Percentiles rank a stretch among this genome's conserved stretches.
Conservation (phyloP, 2,888 invertebrate genomes). For the Candidula unifasciata region DNA sequence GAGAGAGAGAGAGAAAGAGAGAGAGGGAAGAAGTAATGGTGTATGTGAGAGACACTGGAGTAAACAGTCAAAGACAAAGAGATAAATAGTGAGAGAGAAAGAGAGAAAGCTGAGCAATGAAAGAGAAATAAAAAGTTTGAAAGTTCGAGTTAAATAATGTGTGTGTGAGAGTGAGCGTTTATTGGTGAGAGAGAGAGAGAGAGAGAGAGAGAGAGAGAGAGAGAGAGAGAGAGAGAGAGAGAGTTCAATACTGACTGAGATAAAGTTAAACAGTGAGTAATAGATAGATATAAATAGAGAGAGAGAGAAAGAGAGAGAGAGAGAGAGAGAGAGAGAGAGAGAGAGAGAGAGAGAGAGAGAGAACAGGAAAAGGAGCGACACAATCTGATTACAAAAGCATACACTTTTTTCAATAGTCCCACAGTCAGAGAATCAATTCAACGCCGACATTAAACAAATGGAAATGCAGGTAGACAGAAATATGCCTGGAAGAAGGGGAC, state of each 20-base stretch:
- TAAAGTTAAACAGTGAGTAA: not conserved
- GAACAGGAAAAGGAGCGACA: too few species aligned
- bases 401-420: too few species aligned
- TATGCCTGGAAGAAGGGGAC: too few species aligned
- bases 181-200: not conserved
- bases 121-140: not conserved
- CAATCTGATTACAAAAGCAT: not conserved
- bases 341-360: not conserved
- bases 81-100: not conserved
- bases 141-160: not conserved
- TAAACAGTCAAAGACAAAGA: too few species aligned
- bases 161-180: not conserved
- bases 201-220: not conserved
- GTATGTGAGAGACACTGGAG: too few species aligned
- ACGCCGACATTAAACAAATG: too few species aligned
- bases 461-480: too few species aligned
- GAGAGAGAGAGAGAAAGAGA: not conserved
- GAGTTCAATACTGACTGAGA: not conserved
- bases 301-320: slow-evolving; percentile 1
- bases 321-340: slow-evolving; percentile 5
- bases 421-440: too few species aligned
- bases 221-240: not conserved
- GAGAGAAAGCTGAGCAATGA: not conserved
- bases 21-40: not conserved
- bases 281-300: not conserved